Base-by-base conservation (phyloP, 2,888 invertebrate species). In the Habroteleia sp. region DNA sequence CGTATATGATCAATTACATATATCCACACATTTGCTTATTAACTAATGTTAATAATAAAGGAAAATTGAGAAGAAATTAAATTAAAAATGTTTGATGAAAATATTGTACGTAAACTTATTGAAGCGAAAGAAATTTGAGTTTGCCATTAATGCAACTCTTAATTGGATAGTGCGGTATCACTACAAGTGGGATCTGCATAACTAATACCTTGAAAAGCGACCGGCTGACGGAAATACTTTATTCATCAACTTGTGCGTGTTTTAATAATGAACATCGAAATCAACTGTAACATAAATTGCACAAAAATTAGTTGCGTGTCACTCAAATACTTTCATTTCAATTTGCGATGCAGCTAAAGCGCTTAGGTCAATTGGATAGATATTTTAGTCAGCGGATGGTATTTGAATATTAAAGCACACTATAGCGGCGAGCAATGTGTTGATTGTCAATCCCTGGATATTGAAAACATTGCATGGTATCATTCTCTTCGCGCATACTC, bases 391-490 rank as follows among this genome's bases (percentile, higher is more conserved):
- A 42, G 17, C 72, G 16, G 48, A 23, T 20, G 14, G 44, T 46
- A 29, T 46, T 62, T 72, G 63, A 63, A 72, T 63, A 72, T 63
- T 56, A 69, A 37, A 74, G 42, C 69, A 50, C 68, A 69, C 68
- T 58, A 69, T 35, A 58, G 48, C 56, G 25, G 7, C 56, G 37
- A 41, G 35, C 52, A 52, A 69, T 74, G 60, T 63, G 56, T 62
- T 74, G 68, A 74, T 69, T 56, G 63, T 69, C 56, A 69, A 69
- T 69, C 48, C 44, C 37, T 31, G 58, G 35, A 56, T 74, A 74
- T 68, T 74, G 74, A 69, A 74, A 74, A 69, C 68, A 69, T 69
- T 56, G 58, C 72, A 48, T 31, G 68, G 48, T 68, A 74, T 74
- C 68, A 63, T 63, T 69, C 60, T 41, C 60, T 25, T 7, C 42